Conservation (phyloP, 2,797 vertebrate species). For the Podarcis lilfordi region DNA sequence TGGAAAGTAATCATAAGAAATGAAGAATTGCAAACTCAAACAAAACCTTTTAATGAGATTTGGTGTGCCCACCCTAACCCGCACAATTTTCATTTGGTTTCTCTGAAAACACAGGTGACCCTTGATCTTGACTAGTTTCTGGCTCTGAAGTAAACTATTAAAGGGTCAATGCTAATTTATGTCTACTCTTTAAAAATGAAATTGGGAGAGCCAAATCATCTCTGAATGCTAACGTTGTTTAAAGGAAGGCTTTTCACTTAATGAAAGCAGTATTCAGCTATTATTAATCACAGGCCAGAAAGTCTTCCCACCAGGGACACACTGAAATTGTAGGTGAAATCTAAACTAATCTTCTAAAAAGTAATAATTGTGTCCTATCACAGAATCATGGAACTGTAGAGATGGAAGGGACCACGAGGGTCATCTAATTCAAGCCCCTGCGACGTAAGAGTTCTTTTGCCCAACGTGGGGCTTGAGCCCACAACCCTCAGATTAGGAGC, state of each 20-base stretch:
- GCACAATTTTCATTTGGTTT: constrained; percentile 20
- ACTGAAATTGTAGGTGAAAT: neutral
- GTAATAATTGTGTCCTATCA: neutral
- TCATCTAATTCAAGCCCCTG: too few relatives aligned
- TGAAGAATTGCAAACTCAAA: neutral
- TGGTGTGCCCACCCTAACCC: neutral
- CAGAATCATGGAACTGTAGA: too few relatives aligned
- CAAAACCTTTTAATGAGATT: constrained; percentile 31
- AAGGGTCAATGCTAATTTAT: constrained; percentile 30
- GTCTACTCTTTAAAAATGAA: constrained; percentile 24
- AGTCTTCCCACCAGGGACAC: neutral
- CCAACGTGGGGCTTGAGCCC: too few relatives aligned
- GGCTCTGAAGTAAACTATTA: constrained; percentile 27
- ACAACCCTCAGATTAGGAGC: too few relatives aligned
- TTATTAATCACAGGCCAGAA: constrained; percentile 15
- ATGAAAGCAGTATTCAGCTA: neutral
- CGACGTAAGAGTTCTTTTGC: too few relatives aligned
- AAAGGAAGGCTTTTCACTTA: constrained; percentile 31
- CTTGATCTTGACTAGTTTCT: constrained; percentile 19
- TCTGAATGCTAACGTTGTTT: neutral
- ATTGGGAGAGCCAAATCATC: constrained; percentile 5
- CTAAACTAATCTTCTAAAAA: constrained; percentile 22
- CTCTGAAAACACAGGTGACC: constrained; percentile 11
- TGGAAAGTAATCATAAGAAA: constrained; percentile 24
- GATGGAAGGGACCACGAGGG: too few relatives aligned